Percentiles rank a stretch among this genome's conserved stretches.
These are phyloP conservation scores for Alces alces DNA, from an alignment of 2,113 vertebrate genomes.

Conservation along the genomic window DNA sequence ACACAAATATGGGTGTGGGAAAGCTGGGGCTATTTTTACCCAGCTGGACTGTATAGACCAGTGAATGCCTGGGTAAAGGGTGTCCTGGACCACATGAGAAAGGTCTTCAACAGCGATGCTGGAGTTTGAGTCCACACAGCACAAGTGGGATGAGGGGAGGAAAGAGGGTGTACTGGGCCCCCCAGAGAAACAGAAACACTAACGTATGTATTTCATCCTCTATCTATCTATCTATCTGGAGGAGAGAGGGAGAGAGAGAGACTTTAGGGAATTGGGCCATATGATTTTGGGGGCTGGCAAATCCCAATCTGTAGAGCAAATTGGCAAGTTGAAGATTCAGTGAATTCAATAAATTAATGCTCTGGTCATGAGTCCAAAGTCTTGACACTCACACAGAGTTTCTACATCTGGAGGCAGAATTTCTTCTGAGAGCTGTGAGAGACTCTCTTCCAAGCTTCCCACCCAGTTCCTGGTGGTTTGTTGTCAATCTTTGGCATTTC, in stretches of 20 bases:
- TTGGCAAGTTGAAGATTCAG: neutral
- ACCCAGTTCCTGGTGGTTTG: neutral
- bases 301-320: neutral
- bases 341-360: neutral
- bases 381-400: neutral
- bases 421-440: neutral
- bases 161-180: neutral
- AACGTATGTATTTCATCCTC: neutral
- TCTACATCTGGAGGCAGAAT: neutral
- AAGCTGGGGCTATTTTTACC: neutral
- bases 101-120: neutral
- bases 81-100: too few relatives aligned
- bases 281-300: neutral
- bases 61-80: neutral
- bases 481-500: neutral
- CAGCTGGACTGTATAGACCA: neutral
- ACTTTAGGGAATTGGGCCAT: neutral
- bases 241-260: neutral
- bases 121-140: neutral
- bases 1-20: neutral
- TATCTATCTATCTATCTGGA: neutral
- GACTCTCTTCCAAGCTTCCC: neutral
- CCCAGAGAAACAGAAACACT: neutral
- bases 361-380: neutral
- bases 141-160: neutral